Base-by-base conservation (phyloP, 2,888 invertebrate species). In the Podotricha telesiphe region DNA sequence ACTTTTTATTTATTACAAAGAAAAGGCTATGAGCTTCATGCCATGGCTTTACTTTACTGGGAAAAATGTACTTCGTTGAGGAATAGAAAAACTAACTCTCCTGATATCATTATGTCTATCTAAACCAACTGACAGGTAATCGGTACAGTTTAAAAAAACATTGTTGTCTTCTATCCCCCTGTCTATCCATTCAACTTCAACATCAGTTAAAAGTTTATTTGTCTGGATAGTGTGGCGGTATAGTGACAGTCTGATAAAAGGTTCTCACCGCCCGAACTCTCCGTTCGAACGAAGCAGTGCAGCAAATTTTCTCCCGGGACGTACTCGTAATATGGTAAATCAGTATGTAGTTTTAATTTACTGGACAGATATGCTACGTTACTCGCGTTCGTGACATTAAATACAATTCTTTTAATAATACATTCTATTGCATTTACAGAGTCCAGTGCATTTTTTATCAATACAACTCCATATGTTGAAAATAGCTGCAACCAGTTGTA, bases 271-370 rank as follows among this genome's bases (percentile, higher is more conserved):
- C 96, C 96, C 37, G 83, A 77, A 5, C 94, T 94, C 10, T 86
- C 73, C 1, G 95, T 94, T 84, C 96, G 96, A 15, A 94, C 94
- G 11, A 96, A 82, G 82, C 96, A 96, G 81, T 96, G 96, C 13
- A 97, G 87, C 76, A 96, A 85, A 82, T 96, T 96, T 0, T 94
- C 95, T 75, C 96, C 95, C 0, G 96, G 96, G 72, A 95, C 95
- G 80, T 96, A 95, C 74, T 95, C 94, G 78, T 96, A 96, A 80
- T 96, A 96, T 0, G 96, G 96, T 67, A 96, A 89, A 82, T 97
- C 96, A 0, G 95, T 95, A 79, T 97, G 96, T 79, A 96, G 89
- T 70, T 96, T 96, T 61, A 96, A 87, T 55, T 94, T 94, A 70
- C 93, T 94, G 0, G 95, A 94, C 42, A 96, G 90, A 78, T 96